These are phyloP conservation scores for Alca torda DNA, from an alignment of 2,797 vertebrate genomes.

Conservation along the genomic window DNA sequence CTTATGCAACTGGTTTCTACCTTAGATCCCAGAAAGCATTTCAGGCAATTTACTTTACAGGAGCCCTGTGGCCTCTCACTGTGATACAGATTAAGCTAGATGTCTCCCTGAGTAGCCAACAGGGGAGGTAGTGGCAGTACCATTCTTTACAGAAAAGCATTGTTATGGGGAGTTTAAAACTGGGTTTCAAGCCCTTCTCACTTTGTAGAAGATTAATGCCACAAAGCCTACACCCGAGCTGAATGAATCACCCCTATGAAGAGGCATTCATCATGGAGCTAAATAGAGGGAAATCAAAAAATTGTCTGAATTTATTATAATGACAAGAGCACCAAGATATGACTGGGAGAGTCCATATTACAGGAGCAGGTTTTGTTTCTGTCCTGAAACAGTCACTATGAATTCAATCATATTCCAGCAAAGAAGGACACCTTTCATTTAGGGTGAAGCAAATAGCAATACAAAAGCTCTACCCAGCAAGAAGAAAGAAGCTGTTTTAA, in stretches of 20 bases:
- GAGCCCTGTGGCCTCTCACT: neutral
- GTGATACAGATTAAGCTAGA: neutral
- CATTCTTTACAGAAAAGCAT: neutral
- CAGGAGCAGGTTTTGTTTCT: neutral
- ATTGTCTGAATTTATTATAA: neutral
- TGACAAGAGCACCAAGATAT: neutral
- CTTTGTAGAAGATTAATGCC: neutral
- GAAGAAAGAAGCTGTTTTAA: neutral
- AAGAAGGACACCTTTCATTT: neutral
- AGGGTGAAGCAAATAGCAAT: neutral
- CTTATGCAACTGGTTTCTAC: neutral
- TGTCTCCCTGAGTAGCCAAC: neutral
- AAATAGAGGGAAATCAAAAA: neutral
- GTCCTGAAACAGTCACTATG: neutral
- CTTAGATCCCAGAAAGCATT: neutral
- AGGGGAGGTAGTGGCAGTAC: neutral
- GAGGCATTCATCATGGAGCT: neutral
- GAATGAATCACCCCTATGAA: neutral
- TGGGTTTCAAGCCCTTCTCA: neutral
- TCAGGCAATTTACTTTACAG: neutral
- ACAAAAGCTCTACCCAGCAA: neutral
- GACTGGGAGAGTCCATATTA: neutral
- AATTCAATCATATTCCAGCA: neutral
- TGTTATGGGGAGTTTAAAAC: neutral
- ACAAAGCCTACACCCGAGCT: neutral